These are phyloP conservation scores for Cherax quadricarinatus DNA, from an alignment of 1,140 invertebrate species.

Conservation along the genomic window DNA sequence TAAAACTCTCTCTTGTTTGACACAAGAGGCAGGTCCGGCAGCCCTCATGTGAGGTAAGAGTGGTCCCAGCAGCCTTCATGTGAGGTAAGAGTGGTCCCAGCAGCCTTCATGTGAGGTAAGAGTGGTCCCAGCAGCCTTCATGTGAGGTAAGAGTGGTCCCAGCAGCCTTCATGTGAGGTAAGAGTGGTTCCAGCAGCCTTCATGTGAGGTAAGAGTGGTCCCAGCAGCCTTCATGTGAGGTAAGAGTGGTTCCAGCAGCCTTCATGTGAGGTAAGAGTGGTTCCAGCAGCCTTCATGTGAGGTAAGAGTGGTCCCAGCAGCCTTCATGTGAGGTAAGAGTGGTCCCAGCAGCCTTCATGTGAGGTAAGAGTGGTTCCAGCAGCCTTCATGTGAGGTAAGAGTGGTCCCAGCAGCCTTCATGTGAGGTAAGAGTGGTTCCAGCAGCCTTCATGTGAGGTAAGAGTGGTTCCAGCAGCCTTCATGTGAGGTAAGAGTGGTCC, in stretches of 20 bases:
- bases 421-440: too few species aligned
- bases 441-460: too few species aligned
- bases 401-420: too few species aligned
- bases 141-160: not conserved
- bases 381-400: not conserved
- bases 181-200: not conserved
- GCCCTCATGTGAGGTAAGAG: conserved; percentile 13
- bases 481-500: not conserved
- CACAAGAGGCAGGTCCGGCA: conserved; percentile 36
- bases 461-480: too few species aligned
- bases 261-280: not conserved
- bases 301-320: too few species aligned
- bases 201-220: not conserved
- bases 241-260: too few species aligned
- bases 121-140: not conserved
- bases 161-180: not conserved
- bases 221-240: not conserved
- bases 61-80: conserved; percentile 32
- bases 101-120: conserved; percentile 3
- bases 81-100: conserved; percentile 21
- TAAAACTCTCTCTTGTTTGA: conserved; percentile 60
- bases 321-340: not conserved
- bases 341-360: too few species aligned
- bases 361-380: too few species aligned
- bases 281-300: too few species aligned